Conservation (phyloP, 2,888 invertebrate species). For the Trissolcus brochymenae region DNA sequence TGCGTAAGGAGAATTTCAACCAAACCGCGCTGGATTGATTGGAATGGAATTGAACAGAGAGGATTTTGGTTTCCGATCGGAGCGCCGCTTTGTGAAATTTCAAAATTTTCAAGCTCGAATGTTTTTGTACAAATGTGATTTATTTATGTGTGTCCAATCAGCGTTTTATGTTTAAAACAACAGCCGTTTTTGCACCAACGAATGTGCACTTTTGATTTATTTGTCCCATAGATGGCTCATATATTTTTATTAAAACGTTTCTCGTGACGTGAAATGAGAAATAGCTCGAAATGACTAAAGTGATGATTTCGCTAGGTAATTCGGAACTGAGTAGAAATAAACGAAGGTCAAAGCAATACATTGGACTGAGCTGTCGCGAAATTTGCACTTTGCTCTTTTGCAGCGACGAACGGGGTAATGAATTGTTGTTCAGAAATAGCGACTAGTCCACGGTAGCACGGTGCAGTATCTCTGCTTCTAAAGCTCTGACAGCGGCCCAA, state of each 20-base stretch:
- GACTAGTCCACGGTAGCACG: slow-evolving; percentile 41
- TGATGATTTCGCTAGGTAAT: too few relatives aligned
- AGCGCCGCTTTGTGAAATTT: slow-evolving; percentile 64
- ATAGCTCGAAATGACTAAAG: too few relatives aligned
- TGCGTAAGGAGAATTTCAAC: slow-evolving; percentile 68
- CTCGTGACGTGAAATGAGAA: too few relatives aligned
- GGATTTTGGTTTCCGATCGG: slow-evolving; percentile 68
- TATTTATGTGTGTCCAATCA: slow-evolving; percentile 12
- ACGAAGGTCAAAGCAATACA: slow-evolving; percentile 9
- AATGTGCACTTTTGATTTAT: too few relatives aligned
- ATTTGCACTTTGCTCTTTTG: slow-evolving; percentile 39
- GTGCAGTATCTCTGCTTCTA: slow-evolving; percentile 64
- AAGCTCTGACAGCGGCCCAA: slow-evolving; percentile 69
- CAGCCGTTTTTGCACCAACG: too few relatives aligned
- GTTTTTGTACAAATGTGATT: slow-evolving; percentile 42
- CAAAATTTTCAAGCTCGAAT: slow-evolving; percentile 53
- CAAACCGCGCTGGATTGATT: slow-evolving; percentile 67
- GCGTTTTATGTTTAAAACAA: too few relatives aligned
- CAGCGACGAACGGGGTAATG: slow-evolving; percentile 32
- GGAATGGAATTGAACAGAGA: slow-evolving; percentile 67
- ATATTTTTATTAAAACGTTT: too few relatives aligned
- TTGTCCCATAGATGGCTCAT: too few relatives aligned
- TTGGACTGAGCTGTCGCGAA: slow-evolving; percentile 22
- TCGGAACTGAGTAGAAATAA: too few relatives aligned
- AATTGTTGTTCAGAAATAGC: slow-evolving; percentile 48